Conservation (phyloP, 2,797 vertebrate species). For the Garrulus glandarius region DNA sequence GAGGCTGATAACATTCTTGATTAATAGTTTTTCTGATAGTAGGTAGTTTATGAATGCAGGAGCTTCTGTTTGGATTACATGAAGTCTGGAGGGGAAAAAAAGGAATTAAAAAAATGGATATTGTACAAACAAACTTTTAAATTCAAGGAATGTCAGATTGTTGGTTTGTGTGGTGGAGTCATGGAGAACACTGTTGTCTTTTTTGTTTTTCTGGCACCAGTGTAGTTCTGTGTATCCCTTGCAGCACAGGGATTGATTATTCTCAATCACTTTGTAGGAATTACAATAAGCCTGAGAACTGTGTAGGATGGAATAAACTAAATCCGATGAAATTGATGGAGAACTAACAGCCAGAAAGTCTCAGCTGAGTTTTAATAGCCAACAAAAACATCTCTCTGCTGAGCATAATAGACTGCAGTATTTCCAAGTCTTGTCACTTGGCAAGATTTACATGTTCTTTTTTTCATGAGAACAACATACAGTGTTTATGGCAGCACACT, state of each 20-base stretch:
- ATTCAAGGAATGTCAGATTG: not conserved
- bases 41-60: not conserved
- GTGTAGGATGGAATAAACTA: not conserved
- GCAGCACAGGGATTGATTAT: not conserved
- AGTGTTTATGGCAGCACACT: not conserved
- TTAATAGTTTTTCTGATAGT: not conserved
- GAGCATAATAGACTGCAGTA: not conserved
- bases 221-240: not conserved
- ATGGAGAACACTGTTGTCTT: not conserved
- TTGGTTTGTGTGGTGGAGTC: not conserved
- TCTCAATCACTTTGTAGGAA: not conserved
- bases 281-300: conserved; percentile 26
- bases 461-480: not conserved
- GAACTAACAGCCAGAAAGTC: not conserved
- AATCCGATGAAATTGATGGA: conserved; percentile 4
- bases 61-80: not conserved
- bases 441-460: not conserved
- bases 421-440: not conserved
- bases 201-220: not conserved
- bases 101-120: not conserved
- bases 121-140: not conserved
- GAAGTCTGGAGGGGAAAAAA: not conserved
- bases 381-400: conserved; percentile 26
- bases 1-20: not conserved
- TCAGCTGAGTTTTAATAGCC: conserved; percentile 8